These are phyloP conservation scores for Pangasius larnaudii DNA, from an alignment of 2,797 vertebrate species.

Conservation along the genomic window DNA sequence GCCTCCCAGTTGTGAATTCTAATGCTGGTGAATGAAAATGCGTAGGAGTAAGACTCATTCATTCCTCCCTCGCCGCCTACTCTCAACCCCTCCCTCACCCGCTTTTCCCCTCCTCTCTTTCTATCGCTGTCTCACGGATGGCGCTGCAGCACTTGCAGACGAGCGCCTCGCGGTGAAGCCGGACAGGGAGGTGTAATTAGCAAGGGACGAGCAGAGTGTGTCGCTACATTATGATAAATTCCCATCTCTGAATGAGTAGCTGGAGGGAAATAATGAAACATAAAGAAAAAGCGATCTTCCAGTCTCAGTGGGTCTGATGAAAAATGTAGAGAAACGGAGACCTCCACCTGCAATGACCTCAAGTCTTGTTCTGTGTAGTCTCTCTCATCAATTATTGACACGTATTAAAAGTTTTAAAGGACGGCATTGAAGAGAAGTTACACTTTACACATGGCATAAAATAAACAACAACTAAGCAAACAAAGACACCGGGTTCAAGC, in stretches of 20 bases:
- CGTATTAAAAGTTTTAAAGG: conserved; percentile 57
- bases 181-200: conserved; percentile 11
- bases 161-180: conserved; percentile 21
- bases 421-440: conserved; percentile 44
- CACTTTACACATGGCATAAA: conserved; percentile 50
- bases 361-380: conserved; percentile 51
- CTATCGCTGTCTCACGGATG: conserved; percentile 59
- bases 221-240: conserved; percentile 14
- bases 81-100: conserved; percentile 56
- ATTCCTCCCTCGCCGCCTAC: conserved; percentile 67
- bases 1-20: conserved; percentile 76
- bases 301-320: conserved; percentile 36
- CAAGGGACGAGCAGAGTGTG: background rate
- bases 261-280: conserved; percentile 22
- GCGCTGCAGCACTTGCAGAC: conserved; percentile 62
- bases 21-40: conserved; percentile 81
- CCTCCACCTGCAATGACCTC: conserved; percentile 50
- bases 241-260: background rate
- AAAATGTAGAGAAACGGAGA: conserved; percentile 50
- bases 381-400: conserved; percentile 54
- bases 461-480: conserved; percentile 53
- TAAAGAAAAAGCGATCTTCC: conserved; percentile 20
- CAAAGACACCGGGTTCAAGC: conserved; percentile 36
- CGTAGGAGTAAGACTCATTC: conserved; percentile 79
- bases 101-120: conserved; percentile 42